Base-by-base conservation (phyloP, 2,888 invertebrate species). In the Phyto melanocephala region DNA sequence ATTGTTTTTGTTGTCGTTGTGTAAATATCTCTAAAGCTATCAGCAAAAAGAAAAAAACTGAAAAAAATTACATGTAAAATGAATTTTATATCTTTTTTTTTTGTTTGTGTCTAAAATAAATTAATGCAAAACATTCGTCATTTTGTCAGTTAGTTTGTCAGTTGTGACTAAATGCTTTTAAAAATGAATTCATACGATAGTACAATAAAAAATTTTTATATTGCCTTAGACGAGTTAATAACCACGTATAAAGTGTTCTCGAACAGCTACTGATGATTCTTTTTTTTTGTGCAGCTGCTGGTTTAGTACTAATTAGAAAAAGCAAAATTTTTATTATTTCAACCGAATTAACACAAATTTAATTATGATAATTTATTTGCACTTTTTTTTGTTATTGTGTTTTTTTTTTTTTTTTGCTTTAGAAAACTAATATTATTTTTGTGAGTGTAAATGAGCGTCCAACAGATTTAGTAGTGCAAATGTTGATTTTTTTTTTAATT, bases 111-210 rank as follows among this genome's bases (percentile, higher is more conserved):
- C 28, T 28, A 60, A 78, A 72, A 82, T 79, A 68, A 77, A 81
- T 77, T 81, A 81, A 79, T 82, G 79, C 79, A 71, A 79, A 79
- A 67, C 79, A 82, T 82, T 82, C 82, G 80, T 83, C 80, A 83
- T 83, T 80, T 74, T 78, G 83, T 78, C 74, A 83, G 83, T 83
- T 77, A 78, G 77, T 78, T 68, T 77, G 83, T 80, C 80, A 80
- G 74, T 80, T 78, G 78, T 75, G 80, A 82, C 82, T 79, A 82
- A 82, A 82, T 76, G 65, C 71, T 78, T 35, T 72, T 72, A 54
- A 20, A 77, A 52, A 68, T 62, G 42, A 62, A n/a, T n/a, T n/a
- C n/a, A n/a, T n/a, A n/a, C n/a, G n/a, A n/a, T n/a, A n/a, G n/a
- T n/a, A n/a, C n/a, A n/a, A n/a, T n/a, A n/a, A n/a, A n/a, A n/a